These are phyloP conservation scores for Hystrix cristata DNA, from an alignment of 2,113 vertebrate species.

Conservation along the genomic window DNA sequence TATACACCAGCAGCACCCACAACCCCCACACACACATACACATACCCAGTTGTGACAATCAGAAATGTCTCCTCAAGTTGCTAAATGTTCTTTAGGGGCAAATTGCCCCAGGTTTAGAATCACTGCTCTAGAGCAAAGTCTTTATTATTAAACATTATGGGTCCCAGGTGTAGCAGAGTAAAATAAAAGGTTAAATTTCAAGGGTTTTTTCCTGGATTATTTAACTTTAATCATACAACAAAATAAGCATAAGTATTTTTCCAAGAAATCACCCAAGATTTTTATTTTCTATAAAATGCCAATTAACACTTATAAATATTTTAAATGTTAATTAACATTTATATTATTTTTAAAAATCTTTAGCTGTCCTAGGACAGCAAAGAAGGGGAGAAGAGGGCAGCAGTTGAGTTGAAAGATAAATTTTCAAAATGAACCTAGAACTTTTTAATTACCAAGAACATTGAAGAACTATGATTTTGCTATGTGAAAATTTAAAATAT, in stretches of 20 bases:
- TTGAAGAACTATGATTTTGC: not conserved
- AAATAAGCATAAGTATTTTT: constrained; percentile 41
- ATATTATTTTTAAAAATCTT: not conserved
- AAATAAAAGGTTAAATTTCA: constrained; percentile 27
- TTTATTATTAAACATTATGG: not conserved
- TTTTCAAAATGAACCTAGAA: constrained; percentile 11
- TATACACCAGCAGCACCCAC: not conserved
- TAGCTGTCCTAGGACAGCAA: not conserved
- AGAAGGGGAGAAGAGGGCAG: not conserved
- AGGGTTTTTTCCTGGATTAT: not conserved
- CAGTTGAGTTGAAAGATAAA: not conserved
- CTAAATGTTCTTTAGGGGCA: not conserved
- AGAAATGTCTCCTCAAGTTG: constrained; percentile 16
- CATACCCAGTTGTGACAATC: not conserved
- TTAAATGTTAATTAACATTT: not conserved
- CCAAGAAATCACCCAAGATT: not conserved
- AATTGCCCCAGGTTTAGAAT: not conserved
- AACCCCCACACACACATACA: not conserved
- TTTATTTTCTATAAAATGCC: constrained; percentile 26
- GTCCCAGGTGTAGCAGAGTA: not conserved
- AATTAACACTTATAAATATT: not conserved
- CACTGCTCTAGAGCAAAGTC: not conserved
- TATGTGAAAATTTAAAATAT: constrained; percentile 13
- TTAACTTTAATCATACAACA: not conserved
- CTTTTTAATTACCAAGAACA: constrained; percentile 39